Percentiles rank a stretch among this genome's conserved stretches.
phyloP scores from a whole-genome alignment of 2,113 vertebrate species.

The Cyphotilapia sp. region DNA sequence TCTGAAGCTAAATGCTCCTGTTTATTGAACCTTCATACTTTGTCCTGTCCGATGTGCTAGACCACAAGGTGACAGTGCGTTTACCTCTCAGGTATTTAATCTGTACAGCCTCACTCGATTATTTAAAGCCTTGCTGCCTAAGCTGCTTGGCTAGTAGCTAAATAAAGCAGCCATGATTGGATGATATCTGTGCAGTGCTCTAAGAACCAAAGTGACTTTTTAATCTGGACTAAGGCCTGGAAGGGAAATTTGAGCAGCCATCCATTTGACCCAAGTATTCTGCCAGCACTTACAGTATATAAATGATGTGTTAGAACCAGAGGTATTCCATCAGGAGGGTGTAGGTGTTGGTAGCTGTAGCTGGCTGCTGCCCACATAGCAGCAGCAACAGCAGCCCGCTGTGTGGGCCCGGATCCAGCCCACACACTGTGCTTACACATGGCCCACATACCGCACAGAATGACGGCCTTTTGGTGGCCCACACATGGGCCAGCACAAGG shows the following conservation, averaged over 20 bases:
- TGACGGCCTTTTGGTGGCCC: neutral
- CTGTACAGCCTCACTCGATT: neutral
- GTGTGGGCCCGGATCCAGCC: neutral
- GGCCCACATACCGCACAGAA: neutral
- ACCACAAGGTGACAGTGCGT: neutral
- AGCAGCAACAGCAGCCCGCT: neutral
- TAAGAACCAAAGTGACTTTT: constrained; percentile 27
- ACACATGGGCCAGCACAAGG: neutral
- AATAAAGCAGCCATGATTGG: constrained; percentile 59
- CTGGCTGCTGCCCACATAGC: neutral
- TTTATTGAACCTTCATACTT: neutral
- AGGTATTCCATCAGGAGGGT: neutral
- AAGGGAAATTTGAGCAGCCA: neutral
- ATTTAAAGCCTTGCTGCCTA: neutral
- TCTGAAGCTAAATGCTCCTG: neutral
- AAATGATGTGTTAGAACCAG: neutral
- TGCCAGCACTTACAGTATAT: neutral
- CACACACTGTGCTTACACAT: neutral
- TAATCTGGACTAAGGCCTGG: constrained; percentile 40
- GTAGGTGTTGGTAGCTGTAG: neutral
- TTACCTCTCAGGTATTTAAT: neutral
- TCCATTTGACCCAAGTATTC: neutral
- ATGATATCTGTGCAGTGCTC: constrained; percentile 48
- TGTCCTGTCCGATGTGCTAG: neutral
- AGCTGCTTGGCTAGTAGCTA: constrained; percentile 50